Evolutionary conservation across 2,113 vertebrate species (phyloP).

Genomic region (Periophthalmus modestus): DNA sequence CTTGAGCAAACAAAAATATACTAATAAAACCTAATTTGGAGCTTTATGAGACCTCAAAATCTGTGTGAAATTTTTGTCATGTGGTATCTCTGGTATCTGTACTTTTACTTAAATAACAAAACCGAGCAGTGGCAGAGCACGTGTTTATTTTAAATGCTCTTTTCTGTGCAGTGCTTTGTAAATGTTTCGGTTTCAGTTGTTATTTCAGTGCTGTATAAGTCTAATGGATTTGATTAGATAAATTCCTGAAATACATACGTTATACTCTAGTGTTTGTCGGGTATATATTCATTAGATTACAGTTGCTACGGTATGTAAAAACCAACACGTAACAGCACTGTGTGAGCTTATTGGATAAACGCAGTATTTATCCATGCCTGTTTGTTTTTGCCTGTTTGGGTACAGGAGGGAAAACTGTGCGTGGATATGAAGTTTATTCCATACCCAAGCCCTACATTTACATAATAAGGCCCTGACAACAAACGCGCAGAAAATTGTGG

Average conservation of each 20-base stretch:
- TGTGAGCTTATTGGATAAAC: neutral
- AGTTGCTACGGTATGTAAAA: neutral
- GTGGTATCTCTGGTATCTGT: too few relatives aligned
- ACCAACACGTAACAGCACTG: neutral
- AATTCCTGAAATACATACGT: neutral
- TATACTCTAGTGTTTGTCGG: neutral
- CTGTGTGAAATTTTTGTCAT: too few relatives aligned
- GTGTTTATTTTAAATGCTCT: too few relatives aligned
- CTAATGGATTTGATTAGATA: too few relatives aligned
- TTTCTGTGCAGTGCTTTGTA: too few relatives aligned
- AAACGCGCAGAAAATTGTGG: constrained; percentile 15
- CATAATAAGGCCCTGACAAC: constrained; percentile 30
- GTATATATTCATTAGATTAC: neutral
- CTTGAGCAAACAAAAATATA: too few relatives aligned
- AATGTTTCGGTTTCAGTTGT: too few relatives aligned
- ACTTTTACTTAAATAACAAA: too few relatives aligned
- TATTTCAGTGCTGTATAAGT: too few relatives aligned
- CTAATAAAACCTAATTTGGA: too few relatives aligned
- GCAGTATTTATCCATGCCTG: neutral
- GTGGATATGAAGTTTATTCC: constrained; percentile 18
- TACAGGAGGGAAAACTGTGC: neutral
- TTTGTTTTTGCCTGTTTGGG: constrained; percentile 19
- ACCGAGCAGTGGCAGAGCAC: too few relatives aligned
- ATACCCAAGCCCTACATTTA: constrained; percentile 18
- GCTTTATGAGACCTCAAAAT: too few relatives aligned